Evolutionary conservation across 2,888 invertebrate species (phyloP).

Genomic region (Oligia fasciuncula): DNA sequence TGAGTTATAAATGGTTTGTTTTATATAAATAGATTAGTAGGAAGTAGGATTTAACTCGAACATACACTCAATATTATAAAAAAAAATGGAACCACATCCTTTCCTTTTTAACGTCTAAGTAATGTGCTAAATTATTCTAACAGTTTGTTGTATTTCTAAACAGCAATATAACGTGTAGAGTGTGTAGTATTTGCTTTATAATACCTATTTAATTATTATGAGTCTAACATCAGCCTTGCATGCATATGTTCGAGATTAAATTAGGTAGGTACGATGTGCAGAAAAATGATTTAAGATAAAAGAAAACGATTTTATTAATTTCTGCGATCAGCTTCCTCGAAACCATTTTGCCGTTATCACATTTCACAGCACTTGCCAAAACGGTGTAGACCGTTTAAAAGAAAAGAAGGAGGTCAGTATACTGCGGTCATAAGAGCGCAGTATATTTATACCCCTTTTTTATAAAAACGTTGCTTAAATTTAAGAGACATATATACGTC

Average conservation of each 20-base stretch:
- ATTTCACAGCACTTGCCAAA: too few relatives aligned
- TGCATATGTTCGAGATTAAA: conserved; percentile 64
- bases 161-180: conserved; percentile 15
- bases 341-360: too few relatives aligned
- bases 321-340: not conserved
- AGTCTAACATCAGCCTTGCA: conserved; percentile 71
- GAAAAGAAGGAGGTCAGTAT: too few relatives aligned
- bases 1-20: too few relatives aligned
- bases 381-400: too few relatives aligned
- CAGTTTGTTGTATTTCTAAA: conserved; percentile 21
- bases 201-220: conserved; percentile 67
- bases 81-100: not conserved
- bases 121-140: not conserved
- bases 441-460: too few relatives aligned
- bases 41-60: too few relatives aligned
- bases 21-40: too few relatives aligned
- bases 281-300: conserved; percentile 4
- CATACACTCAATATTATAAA: too few relatives aligned
- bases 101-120: not conserved
- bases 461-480: too few relatives aligned
- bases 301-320: not conserved
- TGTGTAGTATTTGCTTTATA: conserved; percentile 57
- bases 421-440: too few relatives aligned
- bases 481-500: too few relatives aligned
- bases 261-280: conserved; percentile 64